phyloP scores from a whole-genome alignment of 2,797 vertebrate species.

The Thunnus albacares region DNA sequence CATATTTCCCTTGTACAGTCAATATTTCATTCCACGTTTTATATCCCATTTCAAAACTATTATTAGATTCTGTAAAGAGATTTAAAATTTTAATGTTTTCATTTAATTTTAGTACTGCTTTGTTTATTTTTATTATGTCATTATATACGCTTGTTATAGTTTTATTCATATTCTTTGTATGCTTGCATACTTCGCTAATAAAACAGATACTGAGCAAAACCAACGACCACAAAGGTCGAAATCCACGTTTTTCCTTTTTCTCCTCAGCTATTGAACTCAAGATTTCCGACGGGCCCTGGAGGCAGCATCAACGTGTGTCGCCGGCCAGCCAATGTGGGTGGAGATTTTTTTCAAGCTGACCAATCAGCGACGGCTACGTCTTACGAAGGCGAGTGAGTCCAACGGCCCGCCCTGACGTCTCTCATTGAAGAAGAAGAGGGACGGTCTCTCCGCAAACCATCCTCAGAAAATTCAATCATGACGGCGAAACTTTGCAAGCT shows the following conservation, averaged over 20 bases:
- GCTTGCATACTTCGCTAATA: too few species aligned
- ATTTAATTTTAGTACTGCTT: too few species aligned
- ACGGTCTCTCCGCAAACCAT: slow-evolving; percentile 40
- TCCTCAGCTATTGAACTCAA: neutral
- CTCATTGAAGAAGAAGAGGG: slow-evolving; percentile 83
- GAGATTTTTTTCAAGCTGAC: slow-evolving; percentile 52
- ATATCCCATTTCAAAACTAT: too few species aligned
- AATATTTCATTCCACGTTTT: too few species aligned
- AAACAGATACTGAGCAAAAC: too few species aligned
- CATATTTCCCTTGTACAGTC: too few species aligned
- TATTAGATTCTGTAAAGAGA: too few species aligned
- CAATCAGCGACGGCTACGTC: slow-evolving; percentile 70
- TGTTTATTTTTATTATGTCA: too few species aligned
- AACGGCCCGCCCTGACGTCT: slow-evolving; percentile 65
- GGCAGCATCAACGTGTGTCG: slow-evolving; percentile 28
- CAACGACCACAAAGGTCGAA: slow-evolving; percentile 7
- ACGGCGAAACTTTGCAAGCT: slow-evolving; percentile 92
- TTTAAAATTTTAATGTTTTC: too few species aligned
- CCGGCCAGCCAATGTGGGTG: slow-evolving; percentile 31
- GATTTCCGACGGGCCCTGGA: slow-evolving; percentile 51
- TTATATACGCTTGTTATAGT: too few species aligned
- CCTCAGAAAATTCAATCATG: slow-evolving; percentile 80
- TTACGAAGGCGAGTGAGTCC: slow-evolving; percentile 32
- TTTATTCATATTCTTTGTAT: too few species aligned
- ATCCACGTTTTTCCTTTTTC: slow-evolving; percentile 7